phyloP scores from a whole-genome alignment of 2,888 invertebrate genomes.

The Hirtodrosophila histrioides region DNA sequence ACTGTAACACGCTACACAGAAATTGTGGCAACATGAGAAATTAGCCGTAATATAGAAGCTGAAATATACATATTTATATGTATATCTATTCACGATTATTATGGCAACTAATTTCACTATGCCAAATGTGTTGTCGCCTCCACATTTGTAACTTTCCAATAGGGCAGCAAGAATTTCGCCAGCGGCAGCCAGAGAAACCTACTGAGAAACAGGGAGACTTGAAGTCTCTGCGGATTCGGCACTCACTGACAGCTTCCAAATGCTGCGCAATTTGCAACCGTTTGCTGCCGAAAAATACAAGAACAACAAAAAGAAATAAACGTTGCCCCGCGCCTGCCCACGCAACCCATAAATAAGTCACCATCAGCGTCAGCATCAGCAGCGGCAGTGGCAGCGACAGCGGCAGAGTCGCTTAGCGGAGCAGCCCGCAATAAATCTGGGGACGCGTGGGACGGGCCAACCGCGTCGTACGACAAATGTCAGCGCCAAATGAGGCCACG shows the following conservation, averaged over 20 bases:
- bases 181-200: slow-evolving; percentile 10
- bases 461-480: slow-evolving; percentile 67
- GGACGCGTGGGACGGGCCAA: slow-evolving; percentile 65
- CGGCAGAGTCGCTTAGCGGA: slow-evolving; percentile 46
- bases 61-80: slow-evolving; percentile 14
- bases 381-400: slow-evolving; percentile 11
- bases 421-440: slow-evolving; percentile 72
- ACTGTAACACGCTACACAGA: slow-evolving; percentile 60
- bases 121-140: slow-evolving; percentile 36
- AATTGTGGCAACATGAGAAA: slow-evolving; percentile 48
- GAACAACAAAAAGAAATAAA: slow-evolving; percentile 19
- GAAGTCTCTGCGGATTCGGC: slow-evolving; percentile 29
- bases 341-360: slow-evolving; percentile 64
- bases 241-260: slow-evolving; percentile 46
- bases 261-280: slow-evolving; percentile 74
- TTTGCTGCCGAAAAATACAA: slow-evolving; percentile 71
- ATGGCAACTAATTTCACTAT: slow-evolving; percentile 67
- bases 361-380: slow-evolving; percentile 31
- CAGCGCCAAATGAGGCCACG: slow-evolving; percentile 67
- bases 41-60: slow-evolving; percentile 42
- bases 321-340: slow-evolving; percentile 53
- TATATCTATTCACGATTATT: slow-evolving; percentile 22
- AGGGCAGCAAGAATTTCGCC: slow-evolving; percentile 25
- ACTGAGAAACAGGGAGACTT: slow-evolving; percentile 1
- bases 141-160: slow-evolving; percentile 36